These are phyloP conservation scores for Ctenosaura bakeri DNA, from an alignment of 2,797 vertebrate species.

Conservation along the genomic window DNA sequence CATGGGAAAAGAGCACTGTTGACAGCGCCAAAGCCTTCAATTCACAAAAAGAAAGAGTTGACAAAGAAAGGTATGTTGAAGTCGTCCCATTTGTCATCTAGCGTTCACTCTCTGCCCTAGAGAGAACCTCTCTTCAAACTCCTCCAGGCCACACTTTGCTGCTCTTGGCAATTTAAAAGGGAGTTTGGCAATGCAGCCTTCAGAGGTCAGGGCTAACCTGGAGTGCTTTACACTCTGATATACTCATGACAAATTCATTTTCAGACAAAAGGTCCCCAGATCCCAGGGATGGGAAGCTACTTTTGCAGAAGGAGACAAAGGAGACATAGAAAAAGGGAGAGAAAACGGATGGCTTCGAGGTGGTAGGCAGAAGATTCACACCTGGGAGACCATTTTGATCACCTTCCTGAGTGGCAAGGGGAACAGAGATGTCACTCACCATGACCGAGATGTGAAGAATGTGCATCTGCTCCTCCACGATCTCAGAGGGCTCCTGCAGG, in stretches of 20 bases:
- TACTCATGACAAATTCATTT: background rate
- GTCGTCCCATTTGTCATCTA: background rate
- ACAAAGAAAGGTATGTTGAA: background rate
- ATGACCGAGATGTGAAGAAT: constrained; percentile 97
- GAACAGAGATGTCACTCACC: constrained; percentile 83
- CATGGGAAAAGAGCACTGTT: background rate
- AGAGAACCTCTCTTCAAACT: background rate
- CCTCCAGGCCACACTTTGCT: background rate
- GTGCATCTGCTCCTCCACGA: constrained; percentile 95
- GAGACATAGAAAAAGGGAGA: background rate
- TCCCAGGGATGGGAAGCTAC: background rate
- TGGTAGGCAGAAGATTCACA: background rate
- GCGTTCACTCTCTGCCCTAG: background rate
- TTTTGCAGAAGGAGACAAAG: background rate
- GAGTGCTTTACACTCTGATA: background rate
- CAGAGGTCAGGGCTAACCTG: background rate
- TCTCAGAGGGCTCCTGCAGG: constrained; percentile 89
- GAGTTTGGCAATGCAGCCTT: background rate
- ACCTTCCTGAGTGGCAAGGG: fast-evolving
- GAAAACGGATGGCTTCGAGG: background rate
- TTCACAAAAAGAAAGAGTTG: background rate
- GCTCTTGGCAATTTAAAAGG: constrained; percentile 7
- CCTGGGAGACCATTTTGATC: background rate
- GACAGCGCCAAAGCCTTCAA: background rate
- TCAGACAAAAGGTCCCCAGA: background rate